Evolutionary conservation across 2,888 invertebrate genomes (phyloP).

Genomic region (Scelioninae gen. 1): DNA sequence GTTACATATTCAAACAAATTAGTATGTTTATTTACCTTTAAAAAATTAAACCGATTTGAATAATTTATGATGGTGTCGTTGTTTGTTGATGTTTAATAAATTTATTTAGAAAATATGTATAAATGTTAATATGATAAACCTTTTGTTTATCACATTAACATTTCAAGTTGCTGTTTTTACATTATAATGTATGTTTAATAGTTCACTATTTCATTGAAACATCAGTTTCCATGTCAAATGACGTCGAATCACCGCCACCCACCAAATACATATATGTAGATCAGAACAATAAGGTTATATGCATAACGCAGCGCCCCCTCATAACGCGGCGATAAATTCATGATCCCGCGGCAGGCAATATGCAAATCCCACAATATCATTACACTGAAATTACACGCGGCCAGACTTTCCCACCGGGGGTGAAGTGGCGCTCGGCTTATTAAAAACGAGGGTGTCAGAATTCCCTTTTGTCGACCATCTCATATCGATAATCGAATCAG

Average conservation of each 20-base stretch:
- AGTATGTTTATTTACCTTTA: too few species aligned
- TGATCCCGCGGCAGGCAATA: constrained; percentile 77
- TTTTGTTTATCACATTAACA: too few species aligned
- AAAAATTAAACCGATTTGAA: too few species aligned
- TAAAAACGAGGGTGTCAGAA: constrained; percentile 78
- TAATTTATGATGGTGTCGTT: too few species aligned
- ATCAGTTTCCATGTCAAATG: constrained; percentile 28
- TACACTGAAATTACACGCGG: constrained; percentile 82
- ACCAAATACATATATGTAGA: constrained; percentile 31
- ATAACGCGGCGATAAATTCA: constrained; percentile 82
- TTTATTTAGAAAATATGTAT: too few species aligned
- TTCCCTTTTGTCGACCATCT: constrained; percentile 69
- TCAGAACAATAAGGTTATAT: constrained; percentile 39
- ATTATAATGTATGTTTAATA: background rate
- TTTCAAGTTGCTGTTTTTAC: too few species aligned
- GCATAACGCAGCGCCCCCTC: constrained; percentile 49
- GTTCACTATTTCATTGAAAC: constrained; percentile 36
- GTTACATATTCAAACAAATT: too few species aligned
- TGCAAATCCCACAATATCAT: constrained; percentile 82
- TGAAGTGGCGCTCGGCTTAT: constrained; percentile 80
- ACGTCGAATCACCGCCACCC: constrained; percentile 7
- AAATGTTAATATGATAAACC: too few species aligned
- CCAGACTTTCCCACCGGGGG: constrained; percentile 81
- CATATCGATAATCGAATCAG: constrained; percentile 72
- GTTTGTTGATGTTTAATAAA: too few species aligned